These are phyloP conservation scores for Coelopa frigida DNA, from an alignment of 1,140 invertebrate genomes.

Conservation along the genomic window DNA sequence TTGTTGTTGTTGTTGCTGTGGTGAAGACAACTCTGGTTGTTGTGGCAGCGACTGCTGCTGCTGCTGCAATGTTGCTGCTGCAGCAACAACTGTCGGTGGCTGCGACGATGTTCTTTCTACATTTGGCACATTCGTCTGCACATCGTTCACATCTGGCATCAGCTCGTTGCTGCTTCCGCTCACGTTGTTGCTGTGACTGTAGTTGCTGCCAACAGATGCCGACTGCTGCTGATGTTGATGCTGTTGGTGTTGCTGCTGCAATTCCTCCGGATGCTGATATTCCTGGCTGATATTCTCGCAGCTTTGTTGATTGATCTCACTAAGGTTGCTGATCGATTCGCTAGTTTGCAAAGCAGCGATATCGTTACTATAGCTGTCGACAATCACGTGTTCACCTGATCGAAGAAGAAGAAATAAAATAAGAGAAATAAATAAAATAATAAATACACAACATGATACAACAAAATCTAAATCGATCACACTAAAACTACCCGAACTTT, in stretches of 20 bases:
- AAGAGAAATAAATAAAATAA: too few relatives aligned
- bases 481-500: too few relatives aligned
- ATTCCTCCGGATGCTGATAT: background rate
- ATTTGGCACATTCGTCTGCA: slow-evolving; percentile 9
- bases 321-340: slow-evolving; percentile 10
- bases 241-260: slow-evolving; percentile 16
- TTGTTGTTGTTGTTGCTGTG: slow-evolving; percentile 12
- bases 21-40: too few relatives aligned
- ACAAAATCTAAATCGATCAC: too few relatives aligned
- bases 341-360: background rate
- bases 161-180: slow-evolving; percentile 5
- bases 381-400: too few relatives aligned
- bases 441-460: too few relatives aligned
- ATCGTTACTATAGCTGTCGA: background rate
- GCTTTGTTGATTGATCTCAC: slow-evolving; percentile 8
- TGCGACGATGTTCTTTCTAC: slow-evolving; percentile 3
- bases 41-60: slow-evolving; percentile 6
- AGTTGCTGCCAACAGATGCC: slow-evolving; percentile 12
- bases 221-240: slow-evolving; percentile 6
- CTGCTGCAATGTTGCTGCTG: slow-evolving; percentile 10
- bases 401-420: too few relatives aligned
- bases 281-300: slow-evolving; percentile 11
- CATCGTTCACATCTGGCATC: slow-evolving; percentile 6
- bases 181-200: slow-evolving; percentile 5
- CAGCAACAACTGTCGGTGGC: slow-evolving; percentile 7